Evolutionary conservation across 2,113 vertebrate genomes (phyloP), one percentile per base, ranked within the genome.

Genomic region (Psilopogon haemacephalus): DNA sequence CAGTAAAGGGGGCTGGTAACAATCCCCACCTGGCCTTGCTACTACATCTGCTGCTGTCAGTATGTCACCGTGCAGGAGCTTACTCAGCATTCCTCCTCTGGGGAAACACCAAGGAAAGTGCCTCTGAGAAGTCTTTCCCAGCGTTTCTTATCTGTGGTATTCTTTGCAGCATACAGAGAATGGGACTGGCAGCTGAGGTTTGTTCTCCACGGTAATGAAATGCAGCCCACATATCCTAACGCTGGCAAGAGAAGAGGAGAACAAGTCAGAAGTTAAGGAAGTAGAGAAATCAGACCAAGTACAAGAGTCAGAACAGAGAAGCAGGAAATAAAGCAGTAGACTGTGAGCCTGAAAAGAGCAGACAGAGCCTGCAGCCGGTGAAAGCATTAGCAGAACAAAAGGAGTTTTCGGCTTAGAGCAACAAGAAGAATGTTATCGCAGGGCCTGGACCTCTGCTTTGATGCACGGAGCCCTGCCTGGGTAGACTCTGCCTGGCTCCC

Each of bases 211-310:
- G 78, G 62, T 97, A 96, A 97, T 97, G 93, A 96, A 88, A 97
- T 97, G 95, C 96, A 96, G 88, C 73, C 94, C 93, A 42, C 97
- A 91, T 94, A 94, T 32, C 79, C 84, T 75, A 84, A 38, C 4
- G 27, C 93, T 97, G 96, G 96, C 97, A 97, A 93, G 86, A 82
- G 73, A 52, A 86, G 77, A 95, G 90, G 75, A 94, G 94, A 96
- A 27, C 91, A 76, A 96, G 96, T 97, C 95, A 95, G 89, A 95
- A 96, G 95, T 91, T 90, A 94, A 97, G 95, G 95, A 96, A 97
- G 89, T 65, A 72, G 91, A 93, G 89, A 94, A 94, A 89, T 95
- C 83, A 63, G 94, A 96, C 75, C 89, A 76, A 96, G 85, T 94
- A 87, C 95, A 93, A 90, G 91, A 97, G 84, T 90, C 91, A 95